phyloP scores from a whole-genome alignment of 2,797 vertebrate species.

The Nannoperca australis region DNA sequence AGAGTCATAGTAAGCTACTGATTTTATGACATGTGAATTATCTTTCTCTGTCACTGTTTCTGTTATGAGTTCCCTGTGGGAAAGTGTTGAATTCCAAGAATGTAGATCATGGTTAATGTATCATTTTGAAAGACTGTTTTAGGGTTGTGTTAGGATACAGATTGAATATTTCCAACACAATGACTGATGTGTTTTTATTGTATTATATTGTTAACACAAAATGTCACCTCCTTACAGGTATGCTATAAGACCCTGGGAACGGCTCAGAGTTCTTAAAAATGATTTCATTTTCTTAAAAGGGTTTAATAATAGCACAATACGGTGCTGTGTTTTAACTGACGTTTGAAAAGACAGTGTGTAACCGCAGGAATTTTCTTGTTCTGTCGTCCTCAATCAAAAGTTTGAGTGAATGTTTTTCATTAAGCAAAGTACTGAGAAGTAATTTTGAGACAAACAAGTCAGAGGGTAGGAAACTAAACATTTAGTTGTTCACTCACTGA shows the following conservation, averaged over 20 bases:
- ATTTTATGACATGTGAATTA: slow-evolving; percentile 1
- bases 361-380: background rate
- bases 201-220: background rate
- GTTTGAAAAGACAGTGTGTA: background rate
- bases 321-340: background rate
- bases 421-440: background rate
- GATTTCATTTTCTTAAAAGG: background rate
- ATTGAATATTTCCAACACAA: background rate
- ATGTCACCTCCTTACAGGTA: background rate
- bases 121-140: slow-evolving; percentile 10
- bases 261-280: background rate
- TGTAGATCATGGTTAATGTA: slow-evolving; percentile 10
- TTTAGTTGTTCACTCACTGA: slow-evolving; percentile 28
- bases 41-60: slow-evolving; percentile 8
- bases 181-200: slow-evolving; percentile 15
- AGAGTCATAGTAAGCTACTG: slow-evolving; percentile 40
- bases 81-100: slow-evolving; percentile 36
- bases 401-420: slow-evolving; percentile 36
- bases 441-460: slow-evolving; percentile 2
- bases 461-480: slow-evolving; percentile 5
- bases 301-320: background rate
- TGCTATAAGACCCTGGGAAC: background rate
- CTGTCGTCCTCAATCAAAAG: background rate
- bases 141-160: slow-evolving; percentile 1
- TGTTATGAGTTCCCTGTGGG: slow-evolving; percentile 30